Percentiles rank a stretch among this genome's conserved stretches.
Evolutionary conservation across 2,888 invertebrate genomes (phyloP).

Genomic region (Drosophila antonietae): DNA sequence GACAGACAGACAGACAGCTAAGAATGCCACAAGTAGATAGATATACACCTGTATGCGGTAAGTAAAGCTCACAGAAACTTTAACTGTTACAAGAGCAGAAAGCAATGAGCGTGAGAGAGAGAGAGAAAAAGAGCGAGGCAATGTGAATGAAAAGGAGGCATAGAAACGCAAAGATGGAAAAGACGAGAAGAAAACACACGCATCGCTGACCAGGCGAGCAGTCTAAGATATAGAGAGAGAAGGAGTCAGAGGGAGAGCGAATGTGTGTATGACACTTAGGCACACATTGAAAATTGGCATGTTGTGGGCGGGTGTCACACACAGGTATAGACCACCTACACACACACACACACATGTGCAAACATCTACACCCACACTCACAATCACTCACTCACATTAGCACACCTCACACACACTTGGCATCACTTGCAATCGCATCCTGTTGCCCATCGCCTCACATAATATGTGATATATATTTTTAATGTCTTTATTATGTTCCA

Average conservation of each 20-base stretch:
- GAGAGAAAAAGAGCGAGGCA: neutral
- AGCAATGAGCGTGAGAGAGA: neutral
- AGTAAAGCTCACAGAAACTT: conserved; percentile 45
- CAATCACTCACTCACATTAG: neutral
- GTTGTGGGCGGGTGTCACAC: conserved; percentile 44
- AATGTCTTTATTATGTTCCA: conserved; percentile 81
- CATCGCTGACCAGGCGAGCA: conserved; percentile 36
- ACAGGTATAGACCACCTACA: conserved; percentile 21
- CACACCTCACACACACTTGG: neutral
- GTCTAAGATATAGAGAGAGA: neutral
- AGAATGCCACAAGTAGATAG: conserved; percentile 9
- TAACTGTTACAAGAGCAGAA: conserved; percentile 25
- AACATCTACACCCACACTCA: conserved; percentile 1
- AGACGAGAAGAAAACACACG: conserved; percentile 6
- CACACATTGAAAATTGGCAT: conserved; percentile 66
- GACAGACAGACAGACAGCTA: neutral
- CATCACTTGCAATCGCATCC: conserved; percentile 34
- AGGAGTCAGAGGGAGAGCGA: neutral
- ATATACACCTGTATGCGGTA: conserved; percentile 33
- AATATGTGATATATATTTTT: conserved; percentile 73
- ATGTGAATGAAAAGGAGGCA: too few species aligned
- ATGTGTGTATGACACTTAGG: conserved; percentile 23
- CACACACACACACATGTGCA: conserved; percentile 21
- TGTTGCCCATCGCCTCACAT: conserved; percentile 38
- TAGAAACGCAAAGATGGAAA: neutral